Evolutionary conservation across 1,140 invertebrate species (phyloP).

Genomic region (Saccostrea echinata): DNA sequence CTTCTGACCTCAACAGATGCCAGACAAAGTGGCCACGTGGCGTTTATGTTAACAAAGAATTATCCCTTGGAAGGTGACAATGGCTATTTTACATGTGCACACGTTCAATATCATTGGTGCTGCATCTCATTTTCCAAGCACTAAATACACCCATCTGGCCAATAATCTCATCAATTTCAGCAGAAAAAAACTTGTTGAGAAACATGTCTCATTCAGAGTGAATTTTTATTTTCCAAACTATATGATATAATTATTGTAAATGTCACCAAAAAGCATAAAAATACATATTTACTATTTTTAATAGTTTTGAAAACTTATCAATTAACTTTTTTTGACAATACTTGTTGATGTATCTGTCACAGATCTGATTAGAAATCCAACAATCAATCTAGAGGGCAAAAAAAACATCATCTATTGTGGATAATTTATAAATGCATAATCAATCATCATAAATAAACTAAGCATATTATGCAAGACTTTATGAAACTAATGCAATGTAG

Average conservation of each 20-base stretch:
- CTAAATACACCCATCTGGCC: slow-evolving; percentile 25
- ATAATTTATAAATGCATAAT: background rate
- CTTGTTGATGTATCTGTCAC: background rate
- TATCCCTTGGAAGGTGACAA: background rate
- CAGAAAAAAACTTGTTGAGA: background rate
- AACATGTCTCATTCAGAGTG: background rate
- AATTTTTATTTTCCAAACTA: too few relatives aligned
- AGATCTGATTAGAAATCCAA: background rate
- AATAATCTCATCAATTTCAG: background rate
- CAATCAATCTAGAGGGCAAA: background rate
- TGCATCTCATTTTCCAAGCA: slow-evolving; percentile 20
- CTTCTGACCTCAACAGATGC: background rate
- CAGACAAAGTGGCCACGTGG: slow-evolving; percentile 12
- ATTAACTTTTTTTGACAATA: background rate
- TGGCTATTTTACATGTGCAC: slow-evolving; percentile 31
- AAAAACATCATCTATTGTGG: too few relatives aligned
- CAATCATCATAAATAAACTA: background rate
- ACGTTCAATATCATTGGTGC: slow-evolving; percentile 3
- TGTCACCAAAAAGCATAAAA: too few relatives aligned
- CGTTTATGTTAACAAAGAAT: background rate
- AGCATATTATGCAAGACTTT: background rate
- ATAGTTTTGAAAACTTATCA: too few relatives aligned
- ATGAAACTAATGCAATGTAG: background rate
- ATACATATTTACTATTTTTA: too few relatives aligned
- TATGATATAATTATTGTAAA: too few relatives aligned